Base-by-base conservation (phyloP, 2,888 invertebrate genomes). In the Xiphydria camelus region DNA sequence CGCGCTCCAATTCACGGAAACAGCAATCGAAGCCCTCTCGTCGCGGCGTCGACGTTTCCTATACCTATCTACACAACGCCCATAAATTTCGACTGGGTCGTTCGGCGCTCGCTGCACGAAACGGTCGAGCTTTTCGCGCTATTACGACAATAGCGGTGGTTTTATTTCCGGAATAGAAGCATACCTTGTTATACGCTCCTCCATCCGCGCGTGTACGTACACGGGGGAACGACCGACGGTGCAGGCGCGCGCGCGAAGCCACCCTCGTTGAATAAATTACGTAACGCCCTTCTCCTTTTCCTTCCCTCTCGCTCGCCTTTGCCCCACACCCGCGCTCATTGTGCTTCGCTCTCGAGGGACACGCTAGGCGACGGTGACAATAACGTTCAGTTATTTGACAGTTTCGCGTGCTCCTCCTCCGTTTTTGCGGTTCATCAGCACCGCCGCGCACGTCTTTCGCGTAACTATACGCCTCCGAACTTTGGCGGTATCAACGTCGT, bases 221-320 rank as follows among this genome's bases (percentile, higher is more conserved):
- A 41, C 40, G 42, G 40, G 45, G 37, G 10, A 26, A 14, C 6
- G 33, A 42, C 26, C 31, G 22, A 21, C 29, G 15, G 29, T 26
- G 21, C 21, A 10, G 22, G 17, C 33, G 26, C 19, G 34, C 26
- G 25, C 33, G 45, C 7, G 42, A 38, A 59, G 53, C 53, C 53
- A 45, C 41, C 53, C 55, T 53, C 44, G 53, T 51, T 59, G 62
- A 64, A 66, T 66, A 66, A 66, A 66, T 66, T 65, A 59, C 64
- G 51, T 61, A 58, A 63, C 21, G 19, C 33, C 4, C 18, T 10
- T 12, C 35, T 22, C 25, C 12, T 20, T 7, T 15, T 18, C 7
- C 25, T 26, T 34, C 41, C 23, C 17, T 52, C 32, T 19, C 25
- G 22, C 25, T 26, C 33, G 21, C 26, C 10, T 20, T 34, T 34